phyloP scores from a whole-genome alignment of 2,888 invertebrate genomes.

The Drosophila niveifrons region DNA sequence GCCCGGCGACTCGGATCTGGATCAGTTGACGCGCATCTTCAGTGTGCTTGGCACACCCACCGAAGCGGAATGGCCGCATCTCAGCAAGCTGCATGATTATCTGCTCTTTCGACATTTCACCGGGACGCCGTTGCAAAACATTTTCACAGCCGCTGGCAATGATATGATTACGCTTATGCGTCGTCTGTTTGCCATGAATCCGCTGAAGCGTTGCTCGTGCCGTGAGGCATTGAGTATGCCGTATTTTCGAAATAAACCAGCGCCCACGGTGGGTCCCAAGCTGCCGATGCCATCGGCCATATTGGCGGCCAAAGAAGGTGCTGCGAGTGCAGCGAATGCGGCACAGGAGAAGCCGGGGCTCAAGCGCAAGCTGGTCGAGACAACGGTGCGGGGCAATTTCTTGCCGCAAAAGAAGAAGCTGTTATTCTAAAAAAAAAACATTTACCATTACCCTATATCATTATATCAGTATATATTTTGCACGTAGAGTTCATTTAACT shows the following conservation, averaged over 20 bases:
- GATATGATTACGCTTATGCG: slow-evolving; percentile 94
- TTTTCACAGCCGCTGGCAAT: slow-evolving; percentile 97
- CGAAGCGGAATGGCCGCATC: slow-evolving; percentile 96
- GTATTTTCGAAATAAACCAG: slow-evolving; percentile 96
- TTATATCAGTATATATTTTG: neutral
- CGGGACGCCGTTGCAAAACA: slow-evolving; percentile 93
- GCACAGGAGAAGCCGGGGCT: slow-evolving; percentile 87
- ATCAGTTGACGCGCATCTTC: slow-evolving; percentile 98
- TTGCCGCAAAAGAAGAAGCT: slow-evolving; percentile 86
- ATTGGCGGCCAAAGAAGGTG: slow-evolving; percentile 68
- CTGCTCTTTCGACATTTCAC: slow-evolving; percentile 96
- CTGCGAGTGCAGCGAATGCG: slow-evolving; percentile 49
- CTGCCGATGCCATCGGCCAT: slow-evolving; percentile 87
- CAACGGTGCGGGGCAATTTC: slow-evolving; percentile 87
- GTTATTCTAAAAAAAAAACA: slow-evolving; percentile 86
- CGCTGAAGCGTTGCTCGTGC: slow-evolving; percentile 92
- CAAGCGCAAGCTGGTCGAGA: slow-evolving; percentile 89
- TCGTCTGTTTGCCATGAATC: slow-evolving; percentile 92
- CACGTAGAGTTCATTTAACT: no score
- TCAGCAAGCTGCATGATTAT: slow-evolving; percentile 93
- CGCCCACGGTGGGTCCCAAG: slow-evolving; percentile 93
- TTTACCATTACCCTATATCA: no score
- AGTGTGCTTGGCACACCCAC: slow-evolving; percentile 97
- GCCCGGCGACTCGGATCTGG: slow-evolving; percentile 98
- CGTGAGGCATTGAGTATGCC: slow-evolving; percentile 94